Conservation (phyloP, 2,797 vertebrate species). For the Sebastes hubbsi region DNA sequence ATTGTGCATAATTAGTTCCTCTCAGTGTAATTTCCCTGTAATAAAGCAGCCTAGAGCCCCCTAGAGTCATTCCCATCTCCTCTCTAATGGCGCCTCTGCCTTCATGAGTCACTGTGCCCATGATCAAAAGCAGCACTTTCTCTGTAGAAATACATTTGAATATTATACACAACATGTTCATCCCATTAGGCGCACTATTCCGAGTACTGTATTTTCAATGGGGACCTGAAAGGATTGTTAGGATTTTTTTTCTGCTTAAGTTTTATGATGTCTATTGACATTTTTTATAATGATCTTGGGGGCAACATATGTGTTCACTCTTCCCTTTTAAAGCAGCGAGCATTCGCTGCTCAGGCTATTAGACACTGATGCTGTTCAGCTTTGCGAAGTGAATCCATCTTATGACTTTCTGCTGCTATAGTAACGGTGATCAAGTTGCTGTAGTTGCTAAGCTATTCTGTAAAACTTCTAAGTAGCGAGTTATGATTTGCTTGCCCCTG, state of each 20-base stretch:
- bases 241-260: slow-evolving; percentile 19
- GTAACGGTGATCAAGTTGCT: slow-evolving; percentile 42
- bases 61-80: slow-evolving; percentile 24
- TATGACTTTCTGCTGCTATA: slow-evolving; percentile 52
- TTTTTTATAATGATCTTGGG: slow-evolving; percentile 31
- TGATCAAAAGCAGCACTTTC: slow-evolving; percentile 55
- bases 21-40: slow-evolving; percentile 25
- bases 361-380: slow-evolving; percentile 22
- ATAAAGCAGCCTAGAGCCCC: slow-evolving; percentile 24
- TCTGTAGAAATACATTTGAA: slow-evolving; percentile 32
- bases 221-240: slow-evolving; percentile 31
- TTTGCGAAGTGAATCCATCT: slow-evolving; percentile 16
- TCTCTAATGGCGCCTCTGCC: slow-evolving; percentile 36
- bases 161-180: slow-evolving; percentile 30
- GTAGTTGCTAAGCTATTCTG: slow-evolving; percentile 42
- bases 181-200: slow-evolving; percentile 39
- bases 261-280: slow-evolving; percentile 33
- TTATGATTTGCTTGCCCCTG: slow-evolving; percentile 28
- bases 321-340: slow-evolving; percentile 29
- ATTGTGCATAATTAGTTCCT: slow-evolving; percentile 23
- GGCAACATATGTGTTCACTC: slow-evolving; percentile 21
- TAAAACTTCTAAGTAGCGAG: slow-evolving; percentile 26
- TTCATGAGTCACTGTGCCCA: slow-evolving; percentile 33
- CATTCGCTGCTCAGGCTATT: slow-evolving; percentile 11
- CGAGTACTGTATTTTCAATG: slow-evolving; percentile 18